Evolutionary conservation across 1,140 invertebrate genomes (phyloP), one percentile per base, ranked within the genome.

Genomic region (Trichonephila clavipes): DNA sequence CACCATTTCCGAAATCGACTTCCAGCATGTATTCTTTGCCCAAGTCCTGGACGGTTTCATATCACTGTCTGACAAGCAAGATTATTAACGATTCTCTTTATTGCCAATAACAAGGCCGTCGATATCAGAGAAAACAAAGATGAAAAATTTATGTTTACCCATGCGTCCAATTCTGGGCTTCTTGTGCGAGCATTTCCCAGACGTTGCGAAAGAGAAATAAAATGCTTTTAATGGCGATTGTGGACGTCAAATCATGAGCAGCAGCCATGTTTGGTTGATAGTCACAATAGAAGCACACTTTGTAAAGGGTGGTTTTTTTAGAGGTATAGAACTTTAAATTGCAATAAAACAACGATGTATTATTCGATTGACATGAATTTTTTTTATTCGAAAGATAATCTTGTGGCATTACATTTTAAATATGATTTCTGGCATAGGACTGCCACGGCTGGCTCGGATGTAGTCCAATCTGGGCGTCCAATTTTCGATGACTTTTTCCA

Each of bases 111-210:
- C 86, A 88, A 64, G 86, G 86, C 28, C 62, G 61, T 19, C 21
- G 86, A 88, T 88, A 62, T 40, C 61, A n/a, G 62, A 64, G 86
- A 88, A 88, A 88, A 88, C 59, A 62, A 66, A 88, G 86, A 88
- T 64, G 62, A 66, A 64, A 88, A 64, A 88, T 88, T 61, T 51
- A 51, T 88, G 86, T 40, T 64, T 88, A 64, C 18, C 86, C 86
- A 64, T 64, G 86, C 61, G 62, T 88, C 62, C 10, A 24, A 64
- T 40, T 62, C 59, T 28, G 4, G n/a, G 18, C 82, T 85, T 58
- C 19, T n/a, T 85, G 82, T 19, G 16, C 19, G 7, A 21, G 72
- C 72, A 3, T 21, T 85, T 18, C 51, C 5, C 81, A 44, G 40
- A 40, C 40, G 58, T 40, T 77, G 24, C 51, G 14, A 24, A 28